Conservation (phyloP, 2,797 vertebrate genomes). For the Petrocephalus schoutedeni region DNA sequence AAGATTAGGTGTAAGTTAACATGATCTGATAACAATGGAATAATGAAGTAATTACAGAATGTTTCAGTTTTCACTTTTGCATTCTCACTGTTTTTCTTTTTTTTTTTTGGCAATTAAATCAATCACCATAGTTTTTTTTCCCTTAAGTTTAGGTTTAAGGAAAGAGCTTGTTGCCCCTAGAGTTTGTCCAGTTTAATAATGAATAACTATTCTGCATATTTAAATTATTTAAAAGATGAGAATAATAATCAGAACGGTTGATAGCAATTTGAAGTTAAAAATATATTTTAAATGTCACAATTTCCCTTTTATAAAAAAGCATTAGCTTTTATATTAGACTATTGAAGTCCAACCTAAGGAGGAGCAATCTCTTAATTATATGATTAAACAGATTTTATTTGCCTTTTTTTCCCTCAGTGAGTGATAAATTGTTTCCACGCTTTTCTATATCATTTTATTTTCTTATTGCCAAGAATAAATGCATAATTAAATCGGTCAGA, state of each 20-base stretch:
- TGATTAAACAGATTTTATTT: neutral
- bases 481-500: neutral
- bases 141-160: neutral
- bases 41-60: neutral
- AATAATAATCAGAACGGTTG: no score
- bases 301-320: neutral
- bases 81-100: neutral
- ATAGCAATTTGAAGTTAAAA: neutral
- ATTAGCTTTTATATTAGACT: neutral
- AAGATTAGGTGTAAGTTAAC: neutral
- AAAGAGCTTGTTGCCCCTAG: neutral
- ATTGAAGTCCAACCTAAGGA: neutral
- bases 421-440: neutral
- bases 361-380: neutral
- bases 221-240: neutral
- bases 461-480: neutral
- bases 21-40: neutral
- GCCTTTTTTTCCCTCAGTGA: neutral
- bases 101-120: neutral
- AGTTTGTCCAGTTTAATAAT: neutral
- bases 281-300: neutral
- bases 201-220: neutral
- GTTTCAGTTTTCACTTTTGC: neutral
- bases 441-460: neutral
- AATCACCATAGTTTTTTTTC: neutral